Evolutionary conservation across 2,888 invertebrate genomes (phyloP), one percentile per base, ranked within the genome.

Genomic region (Andrena camellia): DNA sequence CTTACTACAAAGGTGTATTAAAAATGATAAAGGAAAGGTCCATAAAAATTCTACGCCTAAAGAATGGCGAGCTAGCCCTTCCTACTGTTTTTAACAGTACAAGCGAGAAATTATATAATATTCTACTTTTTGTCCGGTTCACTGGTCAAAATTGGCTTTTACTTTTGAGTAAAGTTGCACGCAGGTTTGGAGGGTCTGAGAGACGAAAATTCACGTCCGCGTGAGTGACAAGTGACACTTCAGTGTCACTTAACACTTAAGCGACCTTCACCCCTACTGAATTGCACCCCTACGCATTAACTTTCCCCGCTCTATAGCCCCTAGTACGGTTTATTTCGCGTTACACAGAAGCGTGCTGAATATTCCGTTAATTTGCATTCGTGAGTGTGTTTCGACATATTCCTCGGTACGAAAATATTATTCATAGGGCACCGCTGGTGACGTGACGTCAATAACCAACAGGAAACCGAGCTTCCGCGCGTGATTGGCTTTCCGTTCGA

Each of bases 211-310:
- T 26, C 31, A 52, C 31, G 20, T n/a, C 20, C n/a, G 7, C 67
- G 10, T 29, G 67, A 67, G 67, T 52, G 67, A 67, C 48, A 67
- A 67, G 67, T 52, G 67, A 67, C 67, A 67, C 52, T 67, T 20
- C n/a, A 67, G 67, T 52, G 52, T 31, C 67, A 52, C 52, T 67
- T 33, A 33, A n/a, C 50, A 29, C 31, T 52, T 67, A 67, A 67
- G 67, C 52, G 67, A 67, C 67, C 67, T 67, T 67, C 67, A 67
- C 67, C 67, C 67, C 29, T 67, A 17, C 13, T 54, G 52, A 67
- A 67, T 54, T 67, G n/a, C 31, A 67, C 67, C 67, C 67, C 17
- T 33, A 52, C 67, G 52, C 31, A 52, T 54, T 10, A 67, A 13
- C 52, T 2, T 67, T 20, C 67, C 10, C n/a, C 10, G 31, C 31